Evolutionary conservation across 2,797 vertebrate genomes (phyloP).

Genomic region (Rousettus madagascariensis): DNA sequence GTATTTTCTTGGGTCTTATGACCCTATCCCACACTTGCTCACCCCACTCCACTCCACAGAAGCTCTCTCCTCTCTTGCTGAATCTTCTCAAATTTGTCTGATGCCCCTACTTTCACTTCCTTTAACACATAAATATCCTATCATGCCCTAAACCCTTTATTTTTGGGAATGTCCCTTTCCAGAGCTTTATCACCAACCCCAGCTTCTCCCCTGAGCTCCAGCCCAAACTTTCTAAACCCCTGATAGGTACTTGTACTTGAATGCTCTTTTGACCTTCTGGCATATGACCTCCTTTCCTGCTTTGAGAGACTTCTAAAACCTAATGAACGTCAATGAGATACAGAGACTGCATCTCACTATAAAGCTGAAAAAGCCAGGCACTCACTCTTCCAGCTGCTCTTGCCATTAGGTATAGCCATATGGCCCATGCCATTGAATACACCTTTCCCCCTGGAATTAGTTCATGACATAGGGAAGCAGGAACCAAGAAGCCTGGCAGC

Average conservation of each 20-base stretch:
- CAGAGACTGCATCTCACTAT: not conserved
- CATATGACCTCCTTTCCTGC: not conserved
- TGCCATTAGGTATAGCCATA: not conserved
- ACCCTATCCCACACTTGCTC: not conserved
- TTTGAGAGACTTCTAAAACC: not conserved
- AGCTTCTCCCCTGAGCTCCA: not conserved
- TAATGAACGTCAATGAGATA: not conserved
- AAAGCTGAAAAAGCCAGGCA: not conserved
- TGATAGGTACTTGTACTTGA: not conserved
- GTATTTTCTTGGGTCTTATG: not conserved
- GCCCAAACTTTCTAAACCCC: not conserved
- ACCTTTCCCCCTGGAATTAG: too few species aligned
- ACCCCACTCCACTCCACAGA: not conserved
- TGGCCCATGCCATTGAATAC: not conserved
- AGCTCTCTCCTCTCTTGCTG: not conserved
- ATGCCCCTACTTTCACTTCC: not conserved
- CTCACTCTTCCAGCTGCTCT: not conserved
- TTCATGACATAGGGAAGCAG: not conserved
- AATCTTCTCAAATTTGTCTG: not conserved
- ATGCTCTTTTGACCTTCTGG: not conserved
- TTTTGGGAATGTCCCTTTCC: not conserved
- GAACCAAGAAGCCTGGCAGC: not conserved
- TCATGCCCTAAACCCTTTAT: accelerated
- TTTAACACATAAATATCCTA: not conserved
- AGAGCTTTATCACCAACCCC: not conserved